Percentiles rank a stretch among this genome's conserved stretches.
These are phyloP conservation scores for Cantharis nigra DNA, from an alignment of 2,888 invertebrate species.

Conservation along the genomic window DNA sequence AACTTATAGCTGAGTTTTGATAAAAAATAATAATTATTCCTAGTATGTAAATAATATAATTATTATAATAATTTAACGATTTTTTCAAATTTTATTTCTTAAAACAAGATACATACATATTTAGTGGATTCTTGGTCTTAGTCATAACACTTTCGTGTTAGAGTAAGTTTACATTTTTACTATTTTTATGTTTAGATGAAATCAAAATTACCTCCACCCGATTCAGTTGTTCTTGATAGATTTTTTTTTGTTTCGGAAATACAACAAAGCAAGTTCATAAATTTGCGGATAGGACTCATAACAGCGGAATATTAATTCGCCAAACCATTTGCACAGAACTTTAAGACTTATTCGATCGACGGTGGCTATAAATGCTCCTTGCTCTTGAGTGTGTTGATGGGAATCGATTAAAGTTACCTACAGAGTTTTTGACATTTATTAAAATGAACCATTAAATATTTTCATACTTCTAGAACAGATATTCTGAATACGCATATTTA, in stretches of 20 bases:
- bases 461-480: no score
- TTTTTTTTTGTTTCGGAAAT: conserved; percentile 44
- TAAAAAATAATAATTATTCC: not conserved
- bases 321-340: conserved; percentile 57
- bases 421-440: not conserved
- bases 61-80: not conserved
- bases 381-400: conserved; percentile 53
- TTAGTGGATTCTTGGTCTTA: not conserved
- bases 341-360: conserved; percentile 51
- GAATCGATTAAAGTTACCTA: conserved; percentile 60
- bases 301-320: conserved; percentile 51
- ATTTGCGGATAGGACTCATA: conserved; percentile 53
- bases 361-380: conserved; percentile 59
- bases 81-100: not conserved
- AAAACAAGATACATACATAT: not conserved
- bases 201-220: not conserved
- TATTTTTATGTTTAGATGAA: not conserved
- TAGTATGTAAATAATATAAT: not conserved
- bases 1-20: not conserved
- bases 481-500: no score
- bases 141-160: not conserved
- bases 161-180: not conserved
- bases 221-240: not conserved
- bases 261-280: conserved; percentile 60
- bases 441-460: no score